Conservation (phyloP, 2,888 invertebrate species). For the Leptothorax acervorum region DNA sequence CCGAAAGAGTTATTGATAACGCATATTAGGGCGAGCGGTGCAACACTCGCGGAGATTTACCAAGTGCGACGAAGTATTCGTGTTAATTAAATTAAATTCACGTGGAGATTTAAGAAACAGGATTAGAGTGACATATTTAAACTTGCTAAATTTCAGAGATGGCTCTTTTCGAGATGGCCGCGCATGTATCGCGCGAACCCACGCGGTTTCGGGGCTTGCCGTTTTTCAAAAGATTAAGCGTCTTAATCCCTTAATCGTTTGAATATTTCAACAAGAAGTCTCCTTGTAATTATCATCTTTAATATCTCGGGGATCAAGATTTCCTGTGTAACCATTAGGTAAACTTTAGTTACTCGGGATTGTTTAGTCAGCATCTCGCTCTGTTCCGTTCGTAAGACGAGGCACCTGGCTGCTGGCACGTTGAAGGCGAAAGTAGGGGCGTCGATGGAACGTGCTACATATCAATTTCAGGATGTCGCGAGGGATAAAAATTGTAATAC, state of each 20-base stretch:
- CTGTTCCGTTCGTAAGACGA: not conserved
- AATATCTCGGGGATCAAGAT: not conserved
- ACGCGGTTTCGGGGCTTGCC: not conserved
- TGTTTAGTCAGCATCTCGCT: not conserved
- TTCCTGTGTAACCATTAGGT: not conserved
- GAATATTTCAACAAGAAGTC: not conserved
- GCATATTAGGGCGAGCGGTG: not conserved
- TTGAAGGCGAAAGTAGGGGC: not conserved
- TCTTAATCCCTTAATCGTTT: not conserved
- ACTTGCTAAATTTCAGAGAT: not conserved
- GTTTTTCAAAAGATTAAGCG: not conserved
- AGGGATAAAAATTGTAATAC: slow-evolving; percentile 36
- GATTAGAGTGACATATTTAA: not conserved
- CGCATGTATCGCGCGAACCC: not conserved
- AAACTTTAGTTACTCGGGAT: not conserved
- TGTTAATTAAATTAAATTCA: not conserved
- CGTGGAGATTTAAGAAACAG: not conserved
- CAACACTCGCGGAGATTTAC: not conserved
- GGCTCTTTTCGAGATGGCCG: not conserved
- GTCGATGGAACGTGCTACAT: not conserved
- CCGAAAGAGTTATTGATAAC: not conserved
- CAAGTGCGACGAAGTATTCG: not conserved
- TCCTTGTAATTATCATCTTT: slow-evolving; percentile 17
- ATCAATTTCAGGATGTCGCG: slow-evolving; percentile 15
- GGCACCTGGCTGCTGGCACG: too few species aligned